Evolutionary conservation across 2,113 vertebrate species (phyloP).

Genomic region (Phylloscopus trochiloides): DNA sequence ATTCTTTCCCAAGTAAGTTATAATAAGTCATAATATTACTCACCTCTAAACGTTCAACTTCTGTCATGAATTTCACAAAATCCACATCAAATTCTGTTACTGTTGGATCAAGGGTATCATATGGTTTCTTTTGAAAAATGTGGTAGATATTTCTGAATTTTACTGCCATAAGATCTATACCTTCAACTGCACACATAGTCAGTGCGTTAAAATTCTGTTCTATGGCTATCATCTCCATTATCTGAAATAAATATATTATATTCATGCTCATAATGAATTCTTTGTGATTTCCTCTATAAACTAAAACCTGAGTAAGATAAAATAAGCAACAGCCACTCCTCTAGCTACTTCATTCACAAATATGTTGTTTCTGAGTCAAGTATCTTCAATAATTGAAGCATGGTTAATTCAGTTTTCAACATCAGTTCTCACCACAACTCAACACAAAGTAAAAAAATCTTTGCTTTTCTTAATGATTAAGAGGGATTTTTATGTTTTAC

Average conservation of each 20-base stretch:
- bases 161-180: constrained; percentile 80
- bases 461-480: not conserved
- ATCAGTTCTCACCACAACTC: not conserved
- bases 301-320: not conserved
- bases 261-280: not conserved
- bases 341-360: not conserved
- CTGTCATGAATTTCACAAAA: constrained; percentile 77
- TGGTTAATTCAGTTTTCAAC: not conserved
- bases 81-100: constrained; percentile 80
- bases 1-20: not conserved
- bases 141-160: constrained; percentile 79
- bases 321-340: not conserved
- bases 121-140: constrained; percentile 78
- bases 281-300: not conserved
- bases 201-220: constrained; percentile 76
- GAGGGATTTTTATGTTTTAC: not conserved
- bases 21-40: not conserved
- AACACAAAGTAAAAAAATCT: not conserved
- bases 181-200: constrained; percentile 78
- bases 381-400: not conserved
- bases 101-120: constrained; percentile 79
- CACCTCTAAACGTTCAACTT: constrained; percentile 80
- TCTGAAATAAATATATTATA: constrained; percentile 70
- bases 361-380: not conserved
- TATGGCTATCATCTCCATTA: constrained; percentile 77